Evolutionary conservation across 2,113 vertebrate genomes (phyloP), one percentile per base, ranked within the genome.

Genomic region (Chloropsis hardwickii): DNA sequence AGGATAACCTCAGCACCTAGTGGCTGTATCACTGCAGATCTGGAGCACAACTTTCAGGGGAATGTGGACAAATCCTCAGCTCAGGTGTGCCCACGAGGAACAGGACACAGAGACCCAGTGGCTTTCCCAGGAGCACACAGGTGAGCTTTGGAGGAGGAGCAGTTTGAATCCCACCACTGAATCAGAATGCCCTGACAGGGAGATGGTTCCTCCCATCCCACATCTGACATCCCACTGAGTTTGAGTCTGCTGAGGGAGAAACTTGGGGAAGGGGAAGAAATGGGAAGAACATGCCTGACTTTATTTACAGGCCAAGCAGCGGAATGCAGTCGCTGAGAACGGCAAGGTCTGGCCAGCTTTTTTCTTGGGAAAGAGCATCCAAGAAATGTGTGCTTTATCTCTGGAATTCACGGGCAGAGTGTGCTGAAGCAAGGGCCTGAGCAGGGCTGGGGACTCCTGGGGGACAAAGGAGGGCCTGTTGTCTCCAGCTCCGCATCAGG

Each of bases 381-480:
- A 37, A 72, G 69, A 76, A 72, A 35, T 5, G 11, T 22, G 9
- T 11, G 25, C 18, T 87, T 82, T 47, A 81, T 86, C 81, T 67
- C 60, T 42, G 92, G 65, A 51, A 64, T n/a, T 40, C 40, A 8
- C 37, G 82, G 76, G 48, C 0, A 2, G 66, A 25, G 35, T 28
- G 76, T 22, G 57, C 81, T 80, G 89, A 14, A 70, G 42, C 7
- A 8, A 66, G 51, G 78, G 54, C 44, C 61, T 72, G 91, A 93
- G 86, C 40, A 22, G 70, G 40, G 70, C 67, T 61, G 29, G 74
- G 60, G 65, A 15, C 65, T 84, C 67, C 39, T 6, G 5, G 56
- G 69, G 81, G 53, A 96, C 94, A 96, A 96, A 96, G 92, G 42
- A n/a, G 66, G 48, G 87, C 39, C 87, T 95, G 93, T 95, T 95